phyloP scores from a whole-genome alignment of 2,113 vertebrate genomes.

The Clinocottus analis region DNA sequence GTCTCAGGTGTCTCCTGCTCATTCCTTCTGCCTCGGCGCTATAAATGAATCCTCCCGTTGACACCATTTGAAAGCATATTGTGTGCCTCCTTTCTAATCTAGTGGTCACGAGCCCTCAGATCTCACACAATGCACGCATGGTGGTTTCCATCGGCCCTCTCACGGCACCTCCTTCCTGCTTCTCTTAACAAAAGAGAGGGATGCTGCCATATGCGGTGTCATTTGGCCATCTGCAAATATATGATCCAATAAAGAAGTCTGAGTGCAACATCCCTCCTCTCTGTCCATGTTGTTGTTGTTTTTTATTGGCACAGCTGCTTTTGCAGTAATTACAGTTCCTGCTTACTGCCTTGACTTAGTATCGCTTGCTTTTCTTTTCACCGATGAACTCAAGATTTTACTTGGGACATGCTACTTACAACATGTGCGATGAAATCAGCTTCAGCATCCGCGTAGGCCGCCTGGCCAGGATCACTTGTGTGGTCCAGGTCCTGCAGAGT shows the following conservation, averaged over 20 bases:
- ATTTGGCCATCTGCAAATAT: slow-evolving; percentile 27
- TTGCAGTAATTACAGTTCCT: slow-evolving; percentile 28
- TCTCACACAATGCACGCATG: background rate
- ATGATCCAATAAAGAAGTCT: slow-evolving; percentile 36
- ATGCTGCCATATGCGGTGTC: slow-evolving; percentile 28
- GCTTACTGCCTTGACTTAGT: background rate
- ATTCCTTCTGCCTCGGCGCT: background rate
- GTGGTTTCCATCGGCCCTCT: background rate
- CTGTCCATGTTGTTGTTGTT: slow-evolving; percentile 1
- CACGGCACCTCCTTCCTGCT: background rate
- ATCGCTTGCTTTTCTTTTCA: background rate
- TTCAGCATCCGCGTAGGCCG: background rate
- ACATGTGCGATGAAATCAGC: background rate
- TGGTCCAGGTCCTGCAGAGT: no score
- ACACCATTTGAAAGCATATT: slow-evolving; percentile 16
- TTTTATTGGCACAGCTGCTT: slow-evolving; percentile 48
- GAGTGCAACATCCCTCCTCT: background rate
- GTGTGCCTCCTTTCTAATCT: background rate
- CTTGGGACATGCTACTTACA: background rate
- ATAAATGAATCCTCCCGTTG: slow-evolving; percentile 24
- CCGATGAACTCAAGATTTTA: slow-evolving; percentile 1
- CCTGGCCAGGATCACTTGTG: background rate
- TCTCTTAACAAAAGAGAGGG: background rate
- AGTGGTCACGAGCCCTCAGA: background rate
- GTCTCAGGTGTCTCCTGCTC: slow-evolving; percentile 48